Conservation (phyloP, 2,113 vertebrate genomes). For the Zootoca vivipara region DNA sequence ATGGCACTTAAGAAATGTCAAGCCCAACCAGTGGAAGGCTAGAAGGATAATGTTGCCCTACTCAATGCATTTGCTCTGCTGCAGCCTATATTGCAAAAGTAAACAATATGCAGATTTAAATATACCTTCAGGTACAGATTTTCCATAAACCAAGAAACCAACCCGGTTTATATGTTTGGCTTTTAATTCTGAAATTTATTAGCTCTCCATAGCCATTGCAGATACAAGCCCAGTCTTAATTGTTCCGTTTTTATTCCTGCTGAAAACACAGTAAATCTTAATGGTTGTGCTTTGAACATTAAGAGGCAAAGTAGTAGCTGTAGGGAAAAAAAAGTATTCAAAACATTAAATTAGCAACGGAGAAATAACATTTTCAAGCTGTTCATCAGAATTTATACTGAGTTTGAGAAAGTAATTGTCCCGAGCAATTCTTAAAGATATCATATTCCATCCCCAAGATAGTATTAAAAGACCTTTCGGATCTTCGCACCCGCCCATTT, state of each 20-base stretch:
- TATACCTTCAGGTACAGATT: conserved; percentile 75
- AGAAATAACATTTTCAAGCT: conserved; percentile 72
- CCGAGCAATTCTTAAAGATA: conserved; percentile 50
- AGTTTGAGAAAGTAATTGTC: conserved; percentile 62
- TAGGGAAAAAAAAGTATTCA: conserved; percentile 65
- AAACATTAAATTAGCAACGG: conserved; percentile 69
- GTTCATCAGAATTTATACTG: conserved; percentile 64
- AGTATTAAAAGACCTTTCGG: conserved; percentile 46
- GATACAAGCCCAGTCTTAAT: conserved; percentile 76
- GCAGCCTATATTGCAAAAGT: conserved; percentile 43
- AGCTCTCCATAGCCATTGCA: conserved; percentile 65
- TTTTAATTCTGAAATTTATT: conserved; percentile 80
- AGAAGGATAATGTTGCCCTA: conserved; percentile 26
- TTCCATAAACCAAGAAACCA: conserved; percentile 70
- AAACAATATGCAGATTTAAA: conserved; percentile 68
- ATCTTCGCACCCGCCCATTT: conserved; percentile 32
- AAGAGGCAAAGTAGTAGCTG: conserved; percentile 63
- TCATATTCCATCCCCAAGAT: background rate
- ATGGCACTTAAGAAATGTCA: conserved; percentile 4
- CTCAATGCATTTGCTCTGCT: conserved; percentile 42
- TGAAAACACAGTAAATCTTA: conserved; percentile 78
- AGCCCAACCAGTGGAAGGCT: background rate
- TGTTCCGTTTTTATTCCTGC: conserved; percentile 76
- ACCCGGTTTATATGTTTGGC: conserved; percentile 64
- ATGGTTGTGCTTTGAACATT: conserved; percentile 61